Percentiles rank a stretch among this genome's conserved stretches.
These are phyloP conservation scores for Dendrocopos noguchii DNA, from an alignment of 2,113 vertebrate genomes.

Conservation along the genomic window DNA sequence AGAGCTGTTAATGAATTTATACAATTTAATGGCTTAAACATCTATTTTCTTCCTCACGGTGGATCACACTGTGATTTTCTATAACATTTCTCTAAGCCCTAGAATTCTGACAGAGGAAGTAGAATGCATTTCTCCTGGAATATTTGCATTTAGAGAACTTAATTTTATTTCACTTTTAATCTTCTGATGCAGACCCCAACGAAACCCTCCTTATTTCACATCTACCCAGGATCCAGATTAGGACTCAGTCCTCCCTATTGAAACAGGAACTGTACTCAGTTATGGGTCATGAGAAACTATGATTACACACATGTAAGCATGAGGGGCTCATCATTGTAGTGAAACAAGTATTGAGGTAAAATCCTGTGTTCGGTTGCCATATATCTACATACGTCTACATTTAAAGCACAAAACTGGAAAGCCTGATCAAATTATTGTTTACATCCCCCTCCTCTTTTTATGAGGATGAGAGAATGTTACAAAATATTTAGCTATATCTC, in stretches of 20 bases:
- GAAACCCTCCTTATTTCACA: background rate
- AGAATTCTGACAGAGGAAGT: background rate
- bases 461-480: background rate
- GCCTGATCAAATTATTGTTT: background rate
- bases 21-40: background rate
- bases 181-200: background rate
- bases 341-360: background rate
- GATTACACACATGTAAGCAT: background rate
- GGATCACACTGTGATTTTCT: background rate
- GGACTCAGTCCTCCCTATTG: background rate
- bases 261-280: background rate
- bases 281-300: background rate
- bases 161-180: background rate
- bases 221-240: background rate
- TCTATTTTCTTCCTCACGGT: background rate
- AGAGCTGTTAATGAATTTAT: background rate
- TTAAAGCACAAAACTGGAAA: background rate
- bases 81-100: background rate
- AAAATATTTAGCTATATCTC: background rate
- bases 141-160: background rate
- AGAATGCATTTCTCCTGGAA: background rate
- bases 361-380: background rate
- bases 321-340: background rate
- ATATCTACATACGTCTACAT: background rate
- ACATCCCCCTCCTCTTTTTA: accelerated